Conservation (phyloP, 2,888 invertebrate genomes). For the Hydroisotoma schaefferi region DNA sequence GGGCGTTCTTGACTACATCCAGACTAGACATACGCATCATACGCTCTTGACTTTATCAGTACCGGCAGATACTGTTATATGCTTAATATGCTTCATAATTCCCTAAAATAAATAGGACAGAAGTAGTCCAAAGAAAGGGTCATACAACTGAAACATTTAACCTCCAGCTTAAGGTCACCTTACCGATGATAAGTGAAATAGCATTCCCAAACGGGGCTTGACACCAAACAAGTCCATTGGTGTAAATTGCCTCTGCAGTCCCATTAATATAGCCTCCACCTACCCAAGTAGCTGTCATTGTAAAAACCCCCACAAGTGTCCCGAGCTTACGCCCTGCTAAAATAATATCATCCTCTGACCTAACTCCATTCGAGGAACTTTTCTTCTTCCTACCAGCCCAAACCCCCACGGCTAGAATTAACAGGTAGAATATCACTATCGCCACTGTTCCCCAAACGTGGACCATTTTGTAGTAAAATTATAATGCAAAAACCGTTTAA, state of each 20-base stretch:
- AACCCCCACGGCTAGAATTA: slow-evolving; percentile 92
- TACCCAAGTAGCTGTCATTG: slow-evolving; percentile 99
- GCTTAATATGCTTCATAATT: not conserved
- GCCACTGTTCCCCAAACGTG: slow-evolving; percentile 90
- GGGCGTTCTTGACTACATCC: too few relatives aligned
- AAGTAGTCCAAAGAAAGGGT: too few relatives aligned
- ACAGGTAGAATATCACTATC: slow-evolving; percentile 90
- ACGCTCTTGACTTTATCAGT: too few relatives aligned
- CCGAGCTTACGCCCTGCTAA: slow-evolving; percentile 96
- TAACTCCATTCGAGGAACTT: slow-evolving; percentile 63
- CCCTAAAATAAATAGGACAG: too few relatives aligned
- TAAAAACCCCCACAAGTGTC: slow-evolving; percentile 94
- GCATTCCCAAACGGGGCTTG: slow-evolving; percentile 99
- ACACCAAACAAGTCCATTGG: slow-evolving; percentile 90
- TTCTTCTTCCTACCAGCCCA: slow-evolving; percentile 94
- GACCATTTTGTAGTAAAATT: too few relatives aligned
- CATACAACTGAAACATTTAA: too few relatives aligned
- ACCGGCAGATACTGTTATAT: too few relatives aligned
- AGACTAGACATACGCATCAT: too few relatives aligned
- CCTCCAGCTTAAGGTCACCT: slow-evolving; percentile 43
- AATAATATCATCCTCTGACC: slow-evolving; percentile 95
- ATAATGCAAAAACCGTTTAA: too few relatives aligned
- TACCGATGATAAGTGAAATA: slow-evolving; percentile 88
- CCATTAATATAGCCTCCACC: slow-evolving; percentile 99
- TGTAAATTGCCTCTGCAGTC: slow-evolving; percentile 95